Evolutionary conservation across 2,888 invertebrate species (phyloP).

Genomic region (Idaea dimidiata): DNA sequence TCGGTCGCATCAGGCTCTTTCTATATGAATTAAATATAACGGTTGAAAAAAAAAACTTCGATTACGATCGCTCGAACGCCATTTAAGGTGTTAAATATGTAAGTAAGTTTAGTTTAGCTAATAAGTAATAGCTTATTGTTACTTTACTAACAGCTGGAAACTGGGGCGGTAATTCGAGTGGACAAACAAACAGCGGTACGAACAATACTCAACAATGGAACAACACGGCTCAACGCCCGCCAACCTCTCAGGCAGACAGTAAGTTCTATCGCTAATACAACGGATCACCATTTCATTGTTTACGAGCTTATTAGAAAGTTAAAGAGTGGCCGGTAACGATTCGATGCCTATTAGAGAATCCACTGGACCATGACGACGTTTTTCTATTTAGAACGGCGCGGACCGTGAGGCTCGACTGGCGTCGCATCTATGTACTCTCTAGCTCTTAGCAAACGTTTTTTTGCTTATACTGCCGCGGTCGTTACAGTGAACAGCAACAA

Average conservation of each 20-base stretch:
- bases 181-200: constrained; percentile 68
- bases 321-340: not conserved
- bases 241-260: constrained; percentile 77
- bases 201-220: constrained; percentile 79
- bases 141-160: constrained; percentile 62
- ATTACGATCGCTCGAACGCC: not conserved
- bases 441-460: not conserved
- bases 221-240: constrained; percentile 73
- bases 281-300: constrained; percentile 24
- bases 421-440: not conserved
- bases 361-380: not conserved
- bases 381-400: not conserved
- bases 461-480: not conserved
- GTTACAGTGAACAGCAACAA: constrained; percentile 77
- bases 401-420: not conserved
- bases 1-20: not conserved
- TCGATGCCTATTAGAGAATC: not conserved
- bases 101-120: not conserved
- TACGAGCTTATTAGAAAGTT: constrained; percentile 1
- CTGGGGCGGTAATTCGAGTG: constrained; percentile 74
- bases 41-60: not conserved
- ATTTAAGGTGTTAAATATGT: not conserved
- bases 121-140: not conserved
- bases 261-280: constrained; percentile 45
- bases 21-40: not conserved